Conservation (phyloP, 2,113 vertebrate genomes). For the Brachionichthys hirsutus region DNA sequence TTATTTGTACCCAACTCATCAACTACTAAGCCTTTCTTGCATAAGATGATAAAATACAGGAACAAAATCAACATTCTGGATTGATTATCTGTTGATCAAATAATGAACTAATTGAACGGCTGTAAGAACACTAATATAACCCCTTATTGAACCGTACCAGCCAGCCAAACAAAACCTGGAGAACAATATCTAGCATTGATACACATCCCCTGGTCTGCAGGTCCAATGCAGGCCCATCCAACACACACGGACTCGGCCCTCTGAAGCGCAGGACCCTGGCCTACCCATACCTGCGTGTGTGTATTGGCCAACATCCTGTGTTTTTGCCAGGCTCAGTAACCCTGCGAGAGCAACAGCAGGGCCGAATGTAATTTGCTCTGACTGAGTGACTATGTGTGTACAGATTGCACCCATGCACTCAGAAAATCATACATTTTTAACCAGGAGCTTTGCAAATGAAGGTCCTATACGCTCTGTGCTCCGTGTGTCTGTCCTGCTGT, state of each 20-base stretch:
- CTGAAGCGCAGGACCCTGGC: background rate
- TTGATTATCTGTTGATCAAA: background rate
- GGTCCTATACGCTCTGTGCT: constrained; percentile 50
- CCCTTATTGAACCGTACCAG: background rate
- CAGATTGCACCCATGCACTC: constrained; percentile 48
- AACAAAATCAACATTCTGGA: too few species aligned
- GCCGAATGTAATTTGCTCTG: constrained; percentile 24
- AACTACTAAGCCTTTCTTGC: too few species aligned
- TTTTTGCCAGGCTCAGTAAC: constrained; percentile 19
- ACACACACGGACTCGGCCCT: constrained; percentile 32
- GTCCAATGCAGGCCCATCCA: constrained; percentile 6
- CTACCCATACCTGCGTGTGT: constrained; percentile 5
- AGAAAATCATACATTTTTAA: constrained; percentile 70
- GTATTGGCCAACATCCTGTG: constrained; percentile 20
- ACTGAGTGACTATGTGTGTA: background rate
- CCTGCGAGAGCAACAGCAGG: background rate
- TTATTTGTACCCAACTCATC: too few species aligned
- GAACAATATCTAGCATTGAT: background rate
- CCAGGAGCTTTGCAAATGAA: constrained; percentile 54
- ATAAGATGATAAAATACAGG: too few species aligned
- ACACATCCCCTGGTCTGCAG: background rate
- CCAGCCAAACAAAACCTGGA: background rate
- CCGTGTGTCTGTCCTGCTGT: constrained; percentile 13
- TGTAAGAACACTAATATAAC: background rate
- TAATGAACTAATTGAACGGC: background rate